Evolutionary conservation across 2,113 vertebrate species (phyloP).

Genomic region (Ardeotis arabs): DNA sequence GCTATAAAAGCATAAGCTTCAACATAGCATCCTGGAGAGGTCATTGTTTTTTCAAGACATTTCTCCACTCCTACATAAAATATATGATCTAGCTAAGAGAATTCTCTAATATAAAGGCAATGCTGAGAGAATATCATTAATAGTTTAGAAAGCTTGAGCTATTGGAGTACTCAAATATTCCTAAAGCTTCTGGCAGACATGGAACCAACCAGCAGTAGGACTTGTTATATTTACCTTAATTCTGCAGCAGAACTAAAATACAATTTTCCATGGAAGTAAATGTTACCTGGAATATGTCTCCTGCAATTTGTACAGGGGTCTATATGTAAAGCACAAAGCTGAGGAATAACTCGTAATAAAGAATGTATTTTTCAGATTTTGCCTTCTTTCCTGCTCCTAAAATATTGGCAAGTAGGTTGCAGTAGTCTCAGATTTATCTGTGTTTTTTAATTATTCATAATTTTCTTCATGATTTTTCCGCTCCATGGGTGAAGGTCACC

Average conservation of each 20-base stretch:
- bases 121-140: neutral
- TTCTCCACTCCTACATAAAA: conserved; percentile 1
- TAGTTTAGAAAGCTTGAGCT: neutral
- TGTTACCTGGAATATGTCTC: neutral
- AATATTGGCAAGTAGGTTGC: conserved; percentile 34
- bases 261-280: neutral
- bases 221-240: neutral
- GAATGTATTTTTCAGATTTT: conserved; percentile 31
- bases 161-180: neutral
- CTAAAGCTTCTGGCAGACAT: neutral
- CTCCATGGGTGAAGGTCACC: conserved; percentile 13
- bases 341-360: neutral
- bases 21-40: conserved; percentile 13
- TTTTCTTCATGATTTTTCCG: conserved; percentile 12
- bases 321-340: neutral
- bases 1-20: neutral
- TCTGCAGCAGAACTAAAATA: conserved; percentile 17
- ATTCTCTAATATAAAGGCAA: neutral
- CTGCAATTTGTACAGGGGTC: neutral
- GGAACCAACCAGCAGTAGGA: neutral
- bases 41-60: conserved; percentile 42
- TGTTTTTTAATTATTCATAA: conserved; percentile 19
- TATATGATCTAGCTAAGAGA: neutral
- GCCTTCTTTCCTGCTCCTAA: conserved; percentile 2
- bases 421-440: neutral